These are phyloP conservation scores for Lumbricus terrestris DNA, from an alignment of 2,888 invertebrate genomes.

Conservation along the genomic window DNA sequence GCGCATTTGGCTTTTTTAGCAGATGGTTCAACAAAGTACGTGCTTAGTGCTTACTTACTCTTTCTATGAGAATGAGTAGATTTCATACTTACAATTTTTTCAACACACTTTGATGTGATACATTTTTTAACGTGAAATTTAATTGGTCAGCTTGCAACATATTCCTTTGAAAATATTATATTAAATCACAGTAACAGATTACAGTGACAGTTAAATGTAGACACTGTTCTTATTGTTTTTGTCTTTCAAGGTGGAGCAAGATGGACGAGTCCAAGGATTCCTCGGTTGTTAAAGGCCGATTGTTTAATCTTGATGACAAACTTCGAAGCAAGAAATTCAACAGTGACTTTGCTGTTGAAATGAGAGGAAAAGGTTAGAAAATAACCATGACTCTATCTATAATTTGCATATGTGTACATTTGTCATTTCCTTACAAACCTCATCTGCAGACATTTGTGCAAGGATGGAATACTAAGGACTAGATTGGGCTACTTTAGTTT, in stretches of 20 bases:
- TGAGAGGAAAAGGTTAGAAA: slow-evolving; percentile 71
- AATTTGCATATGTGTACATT: too few species aligned
- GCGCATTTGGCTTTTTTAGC: too few species aligned
- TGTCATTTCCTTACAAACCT: too few species aligned
- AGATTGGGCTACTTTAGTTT: too few species aligned
- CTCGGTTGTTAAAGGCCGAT: slow-evolving; percentile 63
- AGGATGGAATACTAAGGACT: too few species aligned
- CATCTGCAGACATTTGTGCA: too few species aligned
- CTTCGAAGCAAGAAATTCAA: slow-evolving; percentile 75
- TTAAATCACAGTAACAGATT: not conserved
- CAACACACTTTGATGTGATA: not conserved
- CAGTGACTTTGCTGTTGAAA: slow-evolving; percentile 67
- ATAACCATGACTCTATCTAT: not conserved
- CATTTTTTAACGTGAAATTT: not conserved
- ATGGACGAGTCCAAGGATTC: not conserved
- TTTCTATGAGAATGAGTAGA: too few species aligned
- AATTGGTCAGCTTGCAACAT: not conserved
- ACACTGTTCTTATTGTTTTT: not conserved
- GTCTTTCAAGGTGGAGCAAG: not conserved
- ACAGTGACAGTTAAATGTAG: not conserved
- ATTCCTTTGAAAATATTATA: not conserved
- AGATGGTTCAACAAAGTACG: too few species aligned
- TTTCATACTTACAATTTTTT: not conserved
- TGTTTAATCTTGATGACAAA: slow-evolving; percentile 89
- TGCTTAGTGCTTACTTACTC: too few species aligned